Evolutionary conservation across 2,888 invertebrate species (phyloP).

Genomic region (Polietes domitor): DNA sequence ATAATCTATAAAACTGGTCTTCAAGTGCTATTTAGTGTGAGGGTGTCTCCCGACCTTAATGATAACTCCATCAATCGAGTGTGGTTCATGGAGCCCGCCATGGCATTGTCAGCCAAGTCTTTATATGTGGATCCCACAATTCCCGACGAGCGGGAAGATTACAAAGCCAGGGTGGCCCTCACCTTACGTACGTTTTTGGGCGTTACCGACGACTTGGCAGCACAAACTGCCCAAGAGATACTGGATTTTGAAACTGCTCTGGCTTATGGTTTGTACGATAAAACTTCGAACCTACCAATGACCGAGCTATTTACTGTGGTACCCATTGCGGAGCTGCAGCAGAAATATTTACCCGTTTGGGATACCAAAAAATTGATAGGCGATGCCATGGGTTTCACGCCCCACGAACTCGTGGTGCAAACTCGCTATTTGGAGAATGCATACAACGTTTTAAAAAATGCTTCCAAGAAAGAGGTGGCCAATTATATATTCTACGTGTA

Average conservation of each 20-base stretch:
- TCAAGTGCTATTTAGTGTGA: slow-evolving; percentile 72
- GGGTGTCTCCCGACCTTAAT: slow-evolving; percentile 68
- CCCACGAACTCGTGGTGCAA: slow-evolving; percentile 71
- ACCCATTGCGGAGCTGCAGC: slow-evolving; percentile 52
- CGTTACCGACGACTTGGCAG: slow-evolving; percentile 62
- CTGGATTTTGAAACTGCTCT: slow-evolving; percentile 68
- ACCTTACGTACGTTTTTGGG: slow-evolving; percentile 65
- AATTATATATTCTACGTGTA: slow-evolving; percentile 74
- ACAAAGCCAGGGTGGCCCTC: slow-evolving; percentile 43
- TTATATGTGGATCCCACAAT: background rate
- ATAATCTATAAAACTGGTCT: slow-evolving; percentile 75
- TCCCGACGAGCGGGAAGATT: background rate
- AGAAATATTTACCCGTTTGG: slow-evolving; percentile 67
- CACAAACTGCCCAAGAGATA: slow-evolving; percentile 69
- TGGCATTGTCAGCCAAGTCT: slow-evolving; percentile 31
- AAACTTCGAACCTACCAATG: slow-evolving; percentile 56
- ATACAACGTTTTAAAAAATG: slow-evolving; percentile 67
- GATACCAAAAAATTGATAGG: slow-evolving; percentile 71
- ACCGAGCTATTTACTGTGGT: slow-evolving; percentile 69
- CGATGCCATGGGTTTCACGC: slow-evolving; percentile 68
- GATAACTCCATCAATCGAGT: slow-evolving; percentile 66
- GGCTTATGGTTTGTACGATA: slow-evolving; percentile 42
- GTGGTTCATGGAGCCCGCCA: slow-evolving; percentile 11
- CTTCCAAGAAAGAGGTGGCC: slow-evolving; percentile 72
- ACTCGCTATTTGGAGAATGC: slow-evolving; percentile 70